Base-by-base conservation (phyloP, 2,797 vertebrate genomes). In the Dipus sagitta region DNA sequence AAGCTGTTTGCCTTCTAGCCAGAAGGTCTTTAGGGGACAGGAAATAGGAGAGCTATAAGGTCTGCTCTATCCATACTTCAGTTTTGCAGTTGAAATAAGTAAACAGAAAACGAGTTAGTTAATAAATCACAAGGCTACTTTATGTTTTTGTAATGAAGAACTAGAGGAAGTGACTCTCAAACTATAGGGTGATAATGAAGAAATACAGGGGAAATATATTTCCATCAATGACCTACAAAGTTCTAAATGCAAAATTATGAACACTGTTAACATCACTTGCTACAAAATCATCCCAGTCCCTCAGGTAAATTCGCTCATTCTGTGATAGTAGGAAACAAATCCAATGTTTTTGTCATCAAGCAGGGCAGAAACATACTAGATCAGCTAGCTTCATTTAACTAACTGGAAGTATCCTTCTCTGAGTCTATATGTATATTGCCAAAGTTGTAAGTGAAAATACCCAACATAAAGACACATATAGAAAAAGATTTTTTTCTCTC, bases 381-480 rank as follows among this genome's bases (percentile, higher is more conserved):
- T 7, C 38, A 74, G 71, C 10, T 8, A 82, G 68, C 34, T 28
- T 11, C 71, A 71, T 32, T 67, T 76, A 86, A 23, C 47, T 60
- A 77, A 32, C 42, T 20, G 24, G 6, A 24, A 81, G 3, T 62
- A 28, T 3, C 76, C 58, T 80, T 75, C 76, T 76, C 23, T 2
- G 47, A 75, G 26, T 70, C 60, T 42, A 18, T 23, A 65, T 62
- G 70, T 88, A 15, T 17, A 15, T 95, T 94, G 90, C 77, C 92
- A 93, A 83, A 67, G n/a, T 90, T 87, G 21, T 96, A 96, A 96
- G 90, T 91, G 90, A 91, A 97, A 93, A 93, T 95, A 96, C 96
- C 92, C 88, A 95, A 93, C 58, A 86, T 74, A 85, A 92, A 93
- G 91, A 54, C 30, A 62, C 68, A 92, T 88, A 93, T 12, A 85